phyloP scores from a whole-genome alignment of 2,888 invertebrate genomes.

The Scaptomyza polygonia region DNA sequence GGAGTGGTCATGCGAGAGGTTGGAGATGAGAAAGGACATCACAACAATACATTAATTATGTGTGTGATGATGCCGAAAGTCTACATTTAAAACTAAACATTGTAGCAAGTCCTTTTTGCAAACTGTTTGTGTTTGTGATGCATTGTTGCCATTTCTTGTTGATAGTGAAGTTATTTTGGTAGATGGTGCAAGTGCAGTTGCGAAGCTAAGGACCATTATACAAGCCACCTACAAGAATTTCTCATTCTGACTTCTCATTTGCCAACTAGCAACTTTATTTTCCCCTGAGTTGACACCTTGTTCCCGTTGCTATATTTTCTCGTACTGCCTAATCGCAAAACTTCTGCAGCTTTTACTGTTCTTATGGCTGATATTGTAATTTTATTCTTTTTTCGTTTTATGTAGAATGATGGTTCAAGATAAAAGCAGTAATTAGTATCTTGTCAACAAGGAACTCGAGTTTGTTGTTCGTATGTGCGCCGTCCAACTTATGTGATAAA shows the following conservation, averaged over 20 bases:
- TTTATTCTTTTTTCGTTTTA: too few species aligned
- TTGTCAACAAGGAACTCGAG: too few species aligned
- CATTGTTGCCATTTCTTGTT: slow-evolving; percentile 8
- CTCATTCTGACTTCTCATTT: too few species aligned
- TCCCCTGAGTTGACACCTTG: not conserved
- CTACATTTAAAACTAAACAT: slow-evolving; percentile 32
- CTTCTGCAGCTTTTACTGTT: slow-evolving; percentile 36
- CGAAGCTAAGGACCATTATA: too few species aligned
- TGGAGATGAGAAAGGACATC: not conserved
- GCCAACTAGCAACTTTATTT: too few species aligned
- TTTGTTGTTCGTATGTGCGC: too few species aligned
- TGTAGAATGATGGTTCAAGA: slow-evolving; percentile 35
- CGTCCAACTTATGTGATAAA: too few species aligned
- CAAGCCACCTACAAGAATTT: slow-evolving; percentile 35
- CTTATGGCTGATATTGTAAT: too few species aligned
- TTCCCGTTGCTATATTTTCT: slow-evolving; percentile 5
- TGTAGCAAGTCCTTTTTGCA: slow-evolving; percentile 17
- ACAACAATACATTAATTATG: slow-evolving; percentile 6
- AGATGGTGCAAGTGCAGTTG: not conserved
- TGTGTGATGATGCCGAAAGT: slow-evolving; percentile 40
- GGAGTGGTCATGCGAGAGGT: slow-evolving; percentile 5
- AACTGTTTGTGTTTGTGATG: not conserved
- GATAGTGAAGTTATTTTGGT: slow-evolving; percentile 17
- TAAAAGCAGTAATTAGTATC: too few species aligned
- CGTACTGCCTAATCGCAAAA: slow-evolving; percentile 45